Evolutionary conservation across 2,113 vertebrate species (phyloP), one percentile per base, ranked within the genome.

Genomic region (Fulica atra): DNA sequence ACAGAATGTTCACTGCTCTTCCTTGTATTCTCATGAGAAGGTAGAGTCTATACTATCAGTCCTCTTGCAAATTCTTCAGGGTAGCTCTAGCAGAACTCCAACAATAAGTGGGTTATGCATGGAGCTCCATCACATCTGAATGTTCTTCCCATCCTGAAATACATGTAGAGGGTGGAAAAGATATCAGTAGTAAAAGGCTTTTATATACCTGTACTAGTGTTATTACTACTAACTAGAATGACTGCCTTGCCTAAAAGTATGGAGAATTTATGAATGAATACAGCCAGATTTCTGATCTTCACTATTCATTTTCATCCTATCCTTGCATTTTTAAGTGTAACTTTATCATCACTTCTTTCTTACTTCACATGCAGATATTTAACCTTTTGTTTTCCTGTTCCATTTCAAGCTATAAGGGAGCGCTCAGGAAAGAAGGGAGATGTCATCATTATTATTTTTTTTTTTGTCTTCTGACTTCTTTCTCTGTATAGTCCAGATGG

Each of bases 341-440:
- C 8, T 69, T 69, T 73, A 35, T 57, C 36, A 5, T 13, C 16
- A 70, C 2, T 65, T 84, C 11, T 50, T 85, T 31, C 8, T 28
- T 53, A 24, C 4, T 79, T 51, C 7, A 5, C 50, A 68, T 4
- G 6, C 2, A 54, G 5, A 3, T 56, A 60, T 33, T 84, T 50
- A 12, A 78, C 11, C 23, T 68, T 42, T 46, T 0, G 0, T 6
- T 57, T 57, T 80, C 48, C 40, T 73, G 4, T 33, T 80, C 50
- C 6, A 8, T 16, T 72, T 24, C 13, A 29, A 31, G 33, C 17
- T n/a, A 48, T 5, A 46, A 72, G 7, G 12, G 16, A 44, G 33
- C 33, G 38, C 29, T 24, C 51, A 35, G 18, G 46, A 9, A 72
- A 78, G 15, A 9, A 69, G 57, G 7, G 17, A 44, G 17, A 13